Base-by-base conservation (phyloP, 1,140 invertebrate species). In the Protaetia brevitarsis region DNA sequence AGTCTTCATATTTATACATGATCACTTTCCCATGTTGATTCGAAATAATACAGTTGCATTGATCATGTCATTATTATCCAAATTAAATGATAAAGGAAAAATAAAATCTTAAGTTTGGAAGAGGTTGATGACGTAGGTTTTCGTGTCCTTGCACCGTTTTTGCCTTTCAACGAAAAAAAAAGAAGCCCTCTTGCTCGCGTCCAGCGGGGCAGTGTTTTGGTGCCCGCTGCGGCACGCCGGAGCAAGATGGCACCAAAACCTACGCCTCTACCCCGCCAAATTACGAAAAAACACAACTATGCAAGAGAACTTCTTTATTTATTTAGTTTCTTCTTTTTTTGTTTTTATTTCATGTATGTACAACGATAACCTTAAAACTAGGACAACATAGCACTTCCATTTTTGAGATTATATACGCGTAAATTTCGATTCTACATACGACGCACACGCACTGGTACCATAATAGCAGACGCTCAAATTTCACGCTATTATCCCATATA, bases 131-230 rank as follows among this genome's bases (percentile, higher is more conserved):
- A 69, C 70, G 69, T 66, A 66, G 74, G 74, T 72, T 71, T 70
- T 66, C 41, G 41, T 51, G 41, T 51, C 19, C 41, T 23, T 13
- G 5, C 41, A 51, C 27, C 23, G 13, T 63, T 34, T 63, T 23
- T 19, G n/a, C n/a, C n/a, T n/a, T n/a, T n/a, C n/a, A n/a, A 28
- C 7, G 6, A 66, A 70, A 71, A 51, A 23, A 8, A 78, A 78
- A 77, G 74, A 77, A 78, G 73, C 76, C 76, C 75, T 71, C 76
- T 77, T 78, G 76, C 77, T 78, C 75, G 74, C 76, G 72, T 76
- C 74, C 74, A 74, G 76, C 75, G 74, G 76, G 84, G 84, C 84
- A 84, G 82, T 85, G 87, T 88, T 88, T 89, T 88, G 87, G 87
- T 88, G 87, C 86, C 86, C 85, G 74, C 73, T 73, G 73, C 69